Conservation (phyloP, 2,888 invertebrate species). For the Trissolcus japonicus region DNA sequence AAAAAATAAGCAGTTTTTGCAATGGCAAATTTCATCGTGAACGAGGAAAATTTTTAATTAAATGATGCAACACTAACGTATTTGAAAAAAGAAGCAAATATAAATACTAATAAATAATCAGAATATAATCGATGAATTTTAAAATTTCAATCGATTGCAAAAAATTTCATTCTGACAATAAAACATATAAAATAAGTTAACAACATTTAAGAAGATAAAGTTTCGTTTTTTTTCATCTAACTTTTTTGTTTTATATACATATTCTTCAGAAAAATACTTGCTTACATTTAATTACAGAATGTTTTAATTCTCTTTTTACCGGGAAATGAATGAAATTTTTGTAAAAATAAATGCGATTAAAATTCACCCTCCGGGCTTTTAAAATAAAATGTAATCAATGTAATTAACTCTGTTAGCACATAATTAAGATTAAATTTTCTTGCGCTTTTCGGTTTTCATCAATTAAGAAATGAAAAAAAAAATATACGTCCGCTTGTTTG, state of each 20-base stretch:
- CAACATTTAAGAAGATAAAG: too few species aligned
- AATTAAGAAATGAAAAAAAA: constrained; percentile 4
- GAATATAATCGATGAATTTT: too few species aligned
- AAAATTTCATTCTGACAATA: too few species aligned
- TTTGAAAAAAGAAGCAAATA: constrained; percentile 10
- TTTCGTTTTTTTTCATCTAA: too few species aligned
- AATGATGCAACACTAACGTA: constrained; percentile 16
- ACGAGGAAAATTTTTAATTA: constrained; percentile 41
- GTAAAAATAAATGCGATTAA: constrained; percentile 3
- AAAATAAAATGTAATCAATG: constrained; percentile 8
- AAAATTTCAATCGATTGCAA: too few species aligned
- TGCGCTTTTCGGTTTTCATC: constrained; percentile 2
- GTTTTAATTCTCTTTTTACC: background rate
- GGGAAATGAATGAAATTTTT: background rate
- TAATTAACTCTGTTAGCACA: constrained; percentile 19
- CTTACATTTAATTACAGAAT: constrained; percentile 1
- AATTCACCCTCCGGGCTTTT: constrained; percentile 2
- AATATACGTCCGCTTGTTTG: constrained; percentile 36
- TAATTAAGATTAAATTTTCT: constrained; percentile 27
- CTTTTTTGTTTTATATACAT: too few species aligned
- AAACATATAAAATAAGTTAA: too few species aligned
- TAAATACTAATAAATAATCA: constrained; percentile 12
- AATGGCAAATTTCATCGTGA: constrained; percentile 25
- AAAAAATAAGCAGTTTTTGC: constrained; percentile 5
- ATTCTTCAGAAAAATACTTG: too few species aligned